Base-by-base conservation (phyloP, 2,888 invertebrate species). In the Hypomecis punctinalis region DNA sequence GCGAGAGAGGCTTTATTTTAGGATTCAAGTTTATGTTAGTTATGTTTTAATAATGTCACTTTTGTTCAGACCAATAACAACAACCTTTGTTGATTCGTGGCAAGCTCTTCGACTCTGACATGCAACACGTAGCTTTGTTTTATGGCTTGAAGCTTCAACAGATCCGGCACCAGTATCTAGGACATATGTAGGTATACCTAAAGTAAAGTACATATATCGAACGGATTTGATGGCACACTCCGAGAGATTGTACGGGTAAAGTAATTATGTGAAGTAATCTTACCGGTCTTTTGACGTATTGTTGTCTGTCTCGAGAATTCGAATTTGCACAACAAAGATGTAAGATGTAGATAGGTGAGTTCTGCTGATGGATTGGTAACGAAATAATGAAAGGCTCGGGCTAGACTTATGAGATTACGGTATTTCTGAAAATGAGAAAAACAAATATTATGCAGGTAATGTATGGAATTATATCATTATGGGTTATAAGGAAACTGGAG, bases 201-300 rank as follows among this genome's bases (percentile, higher is more conserved):
- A 11, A 43, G 37, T 47, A 48, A n/a, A n/a, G n/a, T 46, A 57
- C 7, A 36, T 23, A 56, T 10, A 37, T 43, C 49, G 62, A 57
- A 57, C 51, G 39, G 56, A 56, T 54, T 55, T 54, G 54, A 49
- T 56, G 59, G 43, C 51, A 59, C 59, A 62, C 55, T 62, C 53
- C 1, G 43, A 40, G 56, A 57, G 46, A 62, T 57, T 62, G 62
- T 62, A 57, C 40, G 62, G 62, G 51, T 57, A 52, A 57, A 57
- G 62, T 62, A 62, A 62, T 62, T 62, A 62, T 57, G 51, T 62
- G 46, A 39, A 62, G 62, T 57, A 62, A 57, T 62, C 56, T 56
- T 39, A 47, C 39, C 55, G 62, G 46, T 49, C 51, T 46, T 62
- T 62, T 57, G 57, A 57, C 55, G 46, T 57, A 62, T 57, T 57